phyloP scores from a whole-genome alignment of 2,113 vertebrate species.

The Daphoenositta chrysoptera region DNA sequence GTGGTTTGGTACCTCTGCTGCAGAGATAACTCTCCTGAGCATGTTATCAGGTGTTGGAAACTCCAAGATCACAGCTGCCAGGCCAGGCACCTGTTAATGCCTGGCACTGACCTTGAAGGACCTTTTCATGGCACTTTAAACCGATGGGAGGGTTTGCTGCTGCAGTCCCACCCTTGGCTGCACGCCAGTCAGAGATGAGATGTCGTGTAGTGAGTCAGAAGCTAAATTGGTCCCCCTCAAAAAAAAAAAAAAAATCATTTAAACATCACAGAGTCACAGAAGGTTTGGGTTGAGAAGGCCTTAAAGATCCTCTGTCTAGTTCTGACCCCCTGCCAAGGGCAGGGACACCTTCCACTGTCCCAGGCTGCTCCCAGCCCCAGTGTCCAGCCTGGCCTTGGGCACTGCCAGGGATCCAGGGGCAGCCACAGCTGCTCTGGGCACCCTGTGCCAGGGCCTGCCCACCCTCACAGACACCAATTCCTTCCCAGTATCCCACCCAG shows the following conservation, averaged over 20 bases:
- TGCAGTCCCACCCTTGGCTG: neutral
- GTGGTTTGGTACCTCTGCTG: neutral
- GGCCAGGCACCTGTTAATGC: neutral
- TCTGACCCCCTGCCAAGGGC: fast-evolving
- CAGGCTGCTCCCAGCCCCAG: neutral
- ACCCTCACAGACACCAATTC: fast-evolving
- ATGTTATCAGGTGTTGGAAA: neutral
- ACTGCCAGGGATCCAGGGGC: neutral
- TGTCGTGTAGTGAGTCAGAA: neutral
- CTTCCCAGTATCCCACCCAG: neutral
- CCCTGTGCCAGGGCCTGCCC: fast-evolving
- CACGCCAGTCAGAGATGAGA: neutral
- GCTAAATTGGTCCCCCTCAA: neutral
- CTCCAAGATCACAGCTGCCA: neutral
- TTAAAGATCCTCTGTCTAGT: neutral
- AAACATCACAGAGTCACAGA: neutral
- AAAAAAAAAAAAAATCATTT: neutral
- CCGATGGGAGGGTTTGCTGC: neutral
- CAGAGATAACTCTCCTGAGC: neutral
- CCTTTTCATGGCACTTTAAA: neutral
- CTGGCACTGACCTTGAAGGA: neutral
- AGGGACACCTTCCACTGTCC: neutral
- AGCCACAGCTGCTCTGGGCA: neutral
- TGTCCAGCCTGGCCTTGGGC: fast-evolving
- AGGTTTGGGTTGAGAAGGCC: neutral